Evolutionary conservation across 2,113 vertebrate species (phyloP).

Genomic region (Tor tambroides): DNA sequence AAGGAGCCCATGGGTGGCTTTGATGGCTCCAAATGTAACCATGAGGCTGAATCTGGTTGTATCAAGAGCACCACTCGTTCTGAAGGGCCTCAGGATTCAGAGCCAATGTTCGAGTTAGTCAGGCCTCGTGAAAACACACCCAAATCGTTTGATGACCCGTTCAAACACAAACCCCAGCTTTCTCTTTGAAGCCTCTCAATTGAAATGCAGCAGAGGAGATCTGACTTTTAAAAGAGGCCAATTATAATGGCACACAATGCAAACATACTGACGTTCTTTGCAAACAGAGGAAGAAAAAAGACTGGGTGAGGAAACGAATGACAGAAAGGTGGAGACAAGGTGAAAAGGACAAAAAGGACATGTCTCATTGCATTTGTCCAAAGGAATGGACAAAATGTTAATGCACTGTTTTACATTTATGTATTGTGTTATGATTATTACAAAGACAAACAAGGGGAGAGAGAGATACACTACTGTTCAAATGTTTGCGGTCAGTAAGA

Average conservation of each 20-base stretch:
- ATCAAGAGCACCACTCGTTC: constrained; percentile 10
- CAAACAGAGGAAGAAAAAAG: constrained; percentile 24
- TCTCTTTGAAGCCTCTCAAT: constrained; percentile 79
- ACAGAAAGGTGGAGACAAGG: background rate
- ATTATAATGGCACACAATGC: constrained; percentile 48
- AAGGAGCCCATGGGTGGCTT: background rate
- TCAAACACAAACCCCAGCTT: constrained; percentile 53
- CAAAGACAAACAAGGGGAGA: background rate
- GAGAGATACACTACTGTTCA: background rate
- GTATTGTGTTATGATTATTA: background rate
- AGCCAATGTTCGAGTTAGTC: constrained; percentile 27
- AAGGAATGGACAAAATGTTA: background rate
- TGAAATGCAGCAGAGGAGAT: constrained; percentile 75
- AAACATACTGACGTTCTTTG: constrained; percentile 10
- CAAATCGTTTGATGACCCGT: constrained; percentile 65
- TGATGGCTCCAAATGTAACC: background rate
- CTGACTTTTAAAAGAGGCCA: constrained; percentile 71
- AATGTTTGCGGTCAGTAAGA: background rate
- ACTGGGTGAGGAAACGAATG: background rate
- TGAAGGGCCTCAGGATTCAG: constrained; percentile 41
- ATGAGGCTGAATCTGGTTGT: constrained; percentile 4
- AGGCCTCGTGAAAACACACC: constrained; percentile 49
- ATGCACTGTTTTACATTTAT: background rate
- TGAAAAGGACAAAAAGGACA: background rate
- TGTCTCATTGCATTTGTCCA: background rate